Conservation (phyloP, 2,113 vertebrate genomes). For the Terrapene triunguis region DNA sequence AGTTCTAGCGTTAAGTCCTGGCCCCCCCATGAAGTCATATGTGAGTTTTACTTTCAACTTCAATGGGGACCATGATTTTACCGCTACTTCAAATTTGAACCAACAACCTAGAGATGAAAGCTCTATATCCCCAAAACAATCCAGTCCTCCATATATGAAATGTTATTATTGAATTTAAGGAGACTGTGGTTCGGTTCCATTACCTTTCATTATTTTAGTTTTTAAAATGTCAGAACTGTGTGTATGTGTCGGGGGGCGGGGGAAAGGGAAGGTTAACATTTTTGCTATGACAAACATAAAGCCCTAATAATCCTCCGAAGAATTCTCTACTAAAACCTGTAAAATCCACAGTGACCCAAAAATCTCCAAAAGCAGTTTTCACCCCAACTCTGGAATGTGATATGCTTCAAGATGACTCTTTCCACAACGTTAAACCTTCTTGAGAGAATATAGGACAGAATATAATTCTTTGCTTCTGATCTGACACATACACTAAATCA, state of each 20-base stretch:
- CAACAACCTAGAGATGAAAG: background rate
- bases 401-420: background rate
- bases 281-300: background rate
- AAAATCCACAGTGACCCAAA: background rate
- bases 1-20: background rate
- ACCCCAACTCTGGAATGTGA: background rate
- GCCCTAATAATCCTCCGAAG: background rate
- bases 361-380: background rate
- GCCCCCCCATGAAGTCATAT: background rate
- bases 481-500: slow-evolving; percentile 65
- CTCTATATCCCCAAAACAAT: background rate
- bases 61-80: background rate
- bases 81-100: background rate
- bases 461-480: slow-evolving; percentile 17
- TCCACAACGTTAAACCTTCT: background rate
- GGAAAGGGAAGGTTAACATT: background rate
- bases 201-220: background rate
- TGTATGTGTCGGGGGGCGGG: background rate
- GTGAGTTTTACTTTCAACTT: background rate
- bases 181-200: background rate
- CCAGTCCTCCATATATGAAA: background rate
- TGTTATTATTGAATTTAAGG: background rate
- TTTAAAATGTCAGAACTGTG: background rate
- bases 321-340: background rate
- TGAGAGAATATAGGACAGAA: slow-evolving; percentile 33